Percentiles rank a stretch among this genome's conserved stretches.
Conservation (phyloP, 2,888 invertebrate species). For the Mesodorylaimus sp. region DNA sequence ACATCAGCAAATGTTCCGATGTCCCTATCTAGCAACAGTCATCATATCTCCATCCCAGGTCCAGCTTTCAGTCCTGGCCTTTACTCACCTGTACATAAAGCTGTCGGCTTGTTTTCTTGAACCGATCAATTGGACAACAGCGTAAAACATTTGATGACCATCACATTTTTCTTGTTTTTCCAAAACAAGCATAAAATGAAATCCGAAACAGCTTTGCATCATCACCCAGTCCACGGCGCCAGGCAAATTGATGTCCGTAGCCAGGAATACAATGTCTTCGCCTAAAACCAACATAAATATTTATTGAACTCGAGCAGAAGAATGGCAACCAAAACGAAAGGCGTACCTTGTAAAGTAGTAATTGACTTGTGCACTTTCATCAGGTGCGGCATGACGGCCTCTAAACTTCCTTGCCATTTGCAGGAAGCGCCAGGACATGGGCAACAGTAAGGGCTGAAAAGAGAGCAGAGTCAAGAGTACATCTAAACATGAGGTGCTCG, state of each 20-base stretch:
- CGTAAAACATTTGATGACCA: conserved; percentile 45
- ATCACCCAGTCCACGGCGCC: conserved; percentile 50
- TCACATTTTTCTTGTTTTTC: conserved; percentile 72
- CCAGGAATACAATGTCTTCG: conserved; percentile 97
- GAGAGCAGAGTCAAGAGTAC: too few species aligned
- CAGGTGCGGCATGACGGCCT: conserved; percentile 94
- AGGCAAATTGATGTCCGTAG: conserved; percentile 95
- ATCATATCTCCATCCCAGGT: too few species aligned
- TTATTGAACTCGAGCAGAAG: too few species aligned
- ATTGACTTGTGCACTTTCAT: conserved; percentile 79
- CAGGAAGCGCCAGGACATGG: conserved; percentile 99
- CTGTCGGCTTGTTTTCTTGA: conserved; percentile 96
- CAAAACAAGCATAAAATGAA: conserved; percentile 95
- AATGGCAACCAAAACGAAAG: too few species aligned
- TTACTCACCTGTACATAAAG: conserved; percentile 89
- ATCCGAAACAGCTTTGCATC: conserved; percentile 99
- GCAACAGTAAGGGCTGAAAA: conserved; percentile 69
- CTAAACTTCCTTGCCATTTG: conserved; percentile 94
- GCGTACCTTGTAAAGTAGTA: conserved; percentile 91
- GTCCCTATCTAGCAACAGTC: too few species aligned
- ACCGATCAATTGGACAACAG: conserved; percentile 95
- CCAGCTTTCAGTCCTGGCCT: too few species aligned
- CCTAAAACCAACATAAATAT: conserved; percentile 42
- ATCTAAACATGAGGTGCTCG: too few species aligned
- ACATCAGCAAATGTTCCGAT: too few species aligned